Base-by-base conservation (phyloP, 2,888 invertebrate genomes). In the Dromius quadrimaculatus region DNA sequence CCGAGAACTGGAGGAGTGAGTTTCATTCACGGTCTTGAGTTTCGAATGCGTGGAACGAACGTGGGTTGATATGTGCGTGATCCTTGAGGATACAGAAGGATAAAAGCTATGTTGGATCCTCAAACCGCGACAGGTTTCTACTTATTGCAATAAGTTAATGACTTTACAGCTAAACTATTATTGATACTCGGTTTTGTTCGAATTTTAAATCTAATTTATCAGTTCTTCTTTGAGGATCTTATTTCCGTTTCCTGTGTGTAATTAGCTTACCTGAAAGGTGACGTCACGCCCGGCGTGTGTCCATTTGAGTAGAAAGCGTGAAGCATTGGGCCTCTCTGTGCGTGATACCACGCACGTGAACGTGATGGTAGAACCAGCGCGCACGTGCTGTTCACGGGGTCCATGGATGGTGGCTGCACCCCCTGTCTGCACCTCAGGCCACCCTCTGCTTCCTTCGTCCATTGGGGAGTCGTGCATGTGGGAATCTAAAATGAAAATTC, bases 311-410 rank as follows among this genome's bases (percentile, higher is more conserved):
- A 57, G 59, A 8, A 45, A 19, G 32, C 59, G 61, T 63, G 61
- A 57, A 19, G 22, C 28, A 19, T 36, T 15, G 32, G 23, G 23
- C 38, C 17, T n/a, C 11, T 73, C 72, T 47, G 75, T 74, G 22
- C 81, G 82, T 73, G 83, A 83, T 78, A 87, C 83, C 79, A 85
- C 83, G 81, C 87, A 87, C 75, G 85, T 85, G 76, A 87, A 82
- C 74, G 85, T 85, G 77, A 86, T 83, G 59, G 85, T 85, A 74
- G 86, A 85, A 54, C 87, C 87, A 71, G 81, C 80, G 71, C 83
- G 82, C 68, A 86, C 85, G 77, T 82, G 84, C 76, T 85, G 85
- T 79, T 87, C 86, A 50, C 83, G 81, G 6, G 86, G 85, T 59
- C 87, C 87, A 78, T 84, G 83, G 78, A 88, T 87, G 71, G 82